Evolutionary conservation across 2,113 vertebrate genomes (phyloP).

Genomic region (Etheostoma spectabile): DNA sequence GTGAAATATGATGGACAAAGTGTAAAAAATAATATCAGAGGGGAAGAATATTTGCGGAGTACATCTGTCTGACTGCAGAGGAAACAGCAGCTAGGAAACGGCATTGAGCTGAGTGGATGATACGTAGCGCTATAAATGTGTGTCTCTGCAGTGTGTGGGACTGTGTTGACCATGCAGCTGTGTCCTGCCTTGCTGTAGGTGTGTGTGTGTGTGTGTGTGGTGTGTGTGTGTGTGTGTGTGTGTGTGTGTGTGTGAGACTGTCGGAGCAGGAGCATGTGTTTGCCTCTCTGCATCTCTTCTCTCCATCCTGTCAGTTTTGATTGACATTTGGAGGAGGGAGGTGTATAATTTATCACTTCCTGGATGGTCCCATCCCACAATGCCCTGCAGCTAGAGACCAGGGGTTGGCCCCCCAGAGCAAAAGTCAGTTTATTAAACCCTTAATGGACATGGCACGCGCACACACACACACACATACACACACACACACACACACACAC

Average conservation of each 20-base stretch:
- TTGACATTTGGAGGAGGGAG: conserved; percentile 68
- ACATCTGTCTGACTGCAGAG: conserved; percentile 37
- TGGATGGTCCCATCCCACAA: conserved; percentile 65
- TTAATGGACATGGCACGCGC: conserved; percentile 63
- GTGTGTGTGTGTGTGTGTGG: conserved; percentile 34
- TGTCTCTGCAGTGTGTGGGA: conserved; percentile 51
- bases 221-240: conserved; percentile 1
- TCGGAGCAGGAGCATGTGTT: conserved; percentile 35
- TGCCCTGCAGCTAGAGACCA: conserved; percentile 66
- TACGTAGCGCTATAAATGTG: conserved; percentile 34
- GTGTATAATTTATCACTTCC: conserved; percentile 81
- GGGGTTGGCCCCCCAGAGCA: conserved; percentile 62
- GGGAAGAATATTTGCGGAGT: not conserved
- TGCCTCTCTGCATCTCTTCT: conserved; percentile 47
- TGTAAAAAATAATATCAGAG: not conserved
- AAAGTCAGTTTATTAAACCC: conserved; percentile 74
- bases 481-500: conserved; percentile 30
- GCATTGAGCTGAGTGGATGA: conserved; percentile 57
- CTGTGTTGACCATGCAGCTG: conserved; percentile 65
- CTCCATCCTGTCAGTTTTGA: conserved; percentile 73
- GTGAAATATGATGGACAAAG: not conserved
- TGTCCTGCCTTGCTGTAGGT: conserved; percentile 61
- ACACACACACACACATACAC: conserved; percentile 24
- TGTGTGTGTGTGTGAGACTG: conserved; percentile 24
- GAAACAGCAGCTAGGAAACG: conserved; percentile 63